These are phyloP conservation scores for Lophius americanus DNA, from an alignment of 2,797 vertebrate species.

Conservation along the genomic window DNA sequence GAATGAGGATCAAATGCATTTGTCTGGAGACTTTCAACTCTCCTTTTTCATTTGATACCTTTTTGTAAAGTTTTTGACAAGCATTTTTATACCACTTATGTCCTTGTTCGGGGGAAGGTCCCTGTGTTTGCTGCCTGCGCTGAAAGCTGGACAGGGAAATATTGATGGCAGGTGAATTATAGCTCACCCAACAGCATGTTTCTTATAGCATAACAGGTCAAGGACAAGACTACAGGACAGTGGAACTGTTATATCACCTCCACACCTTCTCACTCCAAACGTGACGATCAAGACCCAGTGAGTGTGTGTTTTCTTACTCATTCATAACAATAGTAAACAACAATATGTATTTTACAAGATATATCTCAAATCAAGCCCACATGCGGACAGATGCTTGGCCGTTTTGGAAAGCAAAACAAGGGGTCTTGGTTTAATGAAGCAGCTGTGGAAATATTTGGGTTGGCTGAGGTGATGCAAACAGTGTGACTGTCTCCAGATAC, in stretches of 20 bases:
- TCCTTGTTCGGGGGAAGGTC: neutral
- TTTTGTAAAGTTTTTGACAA: neutral
- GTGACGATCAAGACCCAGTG: neutral
- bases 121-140: neutral
- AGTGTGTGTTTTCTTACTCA: neutral
- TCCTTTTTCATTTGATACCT: neutral
- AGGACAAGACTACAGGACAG: conserved; percentile 29
- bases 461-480: conserved; percentile 51
- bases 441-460: conserved; percentile 66
- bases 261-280: neutral
- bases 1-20: conserved; percentile 41
- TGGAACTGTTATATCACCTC: conserved; percentile 28
- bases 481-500: conserved; percentile 49
- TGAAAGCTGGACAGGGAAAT: conserved; percentile 42
- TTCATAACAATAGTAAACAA: neutral
- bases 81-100: neutral
- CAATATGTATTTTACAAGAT: neutral
- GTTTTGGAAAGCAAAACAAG: conserved; percentile 38
- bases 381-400: conserved; percentile 5
- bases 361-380: neutral
- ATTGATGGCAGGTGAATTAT: conserved; percentile 46
- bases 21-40: conserved; percentile 21
- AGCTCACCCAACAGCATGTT: conserved; percentile 24
- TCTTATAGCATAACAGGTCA: conserved; percentile 45
- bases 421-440: conserved; percentile 43